phyloP scores from a whole-genome alignment of 2,888 invertebrate species.

The Polymixis lichenea region DNA sequence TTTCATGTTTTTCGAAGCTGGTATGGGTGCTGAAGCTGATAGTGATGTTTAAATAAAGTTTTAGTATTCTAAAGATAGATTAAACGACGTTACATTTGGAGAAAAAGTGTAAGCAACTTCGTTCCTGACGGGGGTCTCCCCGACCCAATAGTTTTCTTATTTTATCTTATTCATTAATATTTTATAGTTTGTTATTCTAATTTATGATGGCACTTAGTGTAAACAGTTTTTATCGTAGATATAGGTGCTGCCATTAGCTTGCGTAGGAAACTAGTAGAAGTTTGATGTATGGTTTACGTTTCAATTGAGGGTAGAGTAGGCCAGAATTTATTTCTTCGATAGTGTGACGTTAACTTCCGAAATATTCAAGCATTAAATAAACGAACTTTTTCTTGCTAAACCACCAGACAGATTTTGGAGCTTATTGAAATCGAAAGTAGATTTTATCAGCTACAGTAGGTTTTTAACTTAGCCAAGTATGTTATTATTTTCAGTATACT shows the following conservation, averaged over 20 bases:
- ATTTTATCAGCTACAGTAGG: background rate
- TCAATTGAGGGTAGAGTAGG: background rate
- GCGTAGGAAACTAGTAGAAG: too few species aligned
- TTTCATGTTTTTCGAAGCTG: too few species aligned
- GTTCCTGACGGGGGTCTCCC: too few species aligned
- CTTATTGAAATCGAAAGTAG: background rate
- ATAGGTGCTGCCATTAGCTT: background rate
- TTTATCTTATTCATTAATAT: background rate
- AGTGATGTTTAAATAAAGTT: too few species aligned
- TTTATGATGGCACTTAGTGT: background rate
- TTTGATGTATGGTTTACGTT: background rate
- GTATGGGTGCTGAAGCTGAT: too few species aligned
- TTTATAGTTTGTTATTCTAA: background rate
- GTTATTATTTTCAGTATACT: constrained; percentile 90
- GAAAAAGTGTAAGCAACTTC: too few species aligned
- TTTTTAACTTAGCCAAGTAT: background rate
- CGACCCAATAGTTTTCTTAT: too few species aligned
- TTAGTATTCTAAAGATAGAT: too few species aligned
- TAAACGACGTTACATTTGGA: too few species aligned
- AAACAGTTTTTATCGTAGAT: background rate
- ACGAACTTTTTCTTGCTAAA: background rate
- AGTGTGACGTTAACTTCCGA: background rate
- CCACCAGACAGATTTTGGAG: background rate
- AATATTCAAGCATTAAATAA: background rate
- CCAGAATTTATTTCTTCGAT: background rate